Percentiles rank a stretch among this genome's conserved stretches.
Evolutionary conservation across 2,797 vertebrate species (phyloP).

Genomic region (Apogon hyalosoma): DNA sequence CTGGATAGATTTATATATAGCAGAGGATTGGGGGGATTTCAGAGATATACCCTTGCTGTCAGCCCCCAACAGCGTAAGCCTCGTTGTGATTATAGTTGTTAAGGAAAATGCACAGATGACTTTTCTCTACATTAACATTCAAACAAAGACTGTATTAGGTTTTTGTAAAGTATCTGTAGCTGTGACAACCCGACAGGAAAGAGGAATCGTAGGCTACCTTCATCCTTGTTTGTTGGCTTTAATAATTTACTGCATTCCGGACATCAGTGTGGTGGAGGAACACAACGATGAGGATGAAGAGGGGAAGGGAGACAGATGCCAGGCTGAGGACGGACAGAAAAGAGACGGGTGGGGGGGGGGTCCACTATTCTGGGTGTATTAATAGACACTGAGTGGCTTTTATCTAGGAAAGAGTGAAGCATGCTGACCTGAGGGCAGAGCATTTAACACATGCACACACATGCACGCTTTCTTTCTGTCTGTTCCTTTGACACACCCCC

Average conservation of each 20-base stretch:
- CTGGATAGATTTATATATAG: too few species aligned
- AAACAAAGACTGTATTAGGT: too few species aligned
- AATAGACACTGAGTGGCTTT: constrained; percentile 79
- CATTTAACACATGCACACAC: constrained; percentile 60
- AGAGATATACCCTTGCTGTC: too few species aligned
- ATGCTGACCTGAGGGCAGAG: constrained; percentile 59
- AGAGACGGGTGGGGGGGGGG: constrained; percentile 31
- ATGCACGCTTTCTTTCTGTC: constrained; percentile 6
- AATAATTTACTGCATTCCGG: constrained; percentile 50
- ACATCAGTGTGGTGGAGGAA: constrained; percentile 16
- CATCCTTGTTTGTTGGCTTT: constrained; percentile 3
- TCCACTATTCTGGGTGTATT: constrained; percentile 71
- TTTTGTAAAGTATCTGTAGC: not conserved
- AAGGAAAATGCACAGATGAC: too few species aligned
- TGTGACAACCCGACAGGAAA: not conserved
- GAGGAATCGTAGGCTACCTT: too few species aligned
- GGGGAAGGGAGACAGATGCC: constrained; percentile 29
- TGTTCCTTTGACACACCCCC: constrained; percentile 6
- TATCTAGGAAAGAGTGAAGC: constrained; percentile 70
- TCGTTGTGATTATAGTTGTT: too few species aligned
- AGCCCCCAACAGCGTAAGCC: too few species aligned
- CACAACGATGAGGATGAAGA: constrained; percentile 7
- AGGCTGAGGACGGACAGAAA: constrained; percentile 19
- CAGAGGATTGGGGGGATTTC: too few species aligned
- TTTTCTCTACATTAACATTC: too few species aligned